Conservation (phyloP, 2,888 invertebrate genomes). For the Trilocha varians region DNA sequence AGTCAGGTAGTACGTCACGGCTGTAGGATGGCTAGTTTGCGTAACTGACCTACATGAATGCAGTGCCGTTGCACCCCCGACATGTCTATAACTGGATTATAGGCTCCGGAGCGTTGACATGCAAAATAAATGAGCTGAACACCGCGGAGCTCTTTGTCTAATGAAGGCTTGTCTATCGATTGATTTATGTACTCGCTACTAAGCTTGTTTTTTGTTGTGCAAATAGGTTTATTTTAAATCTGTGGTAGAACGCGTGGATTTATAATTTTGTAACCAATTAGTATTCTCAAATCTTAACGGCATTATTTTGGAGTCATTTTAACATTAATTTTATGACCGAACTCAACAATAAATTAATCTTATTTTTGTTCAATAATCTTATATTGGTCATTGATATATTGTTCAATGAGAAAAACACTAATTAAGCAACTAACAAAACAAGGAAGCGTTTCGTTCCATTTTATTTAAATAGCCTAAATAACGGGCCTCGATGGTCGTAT, state of each 20-base stretch:
- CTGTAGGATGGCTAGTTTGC: conserved; percentile 32
- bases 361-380: no score
- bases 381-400: no score
- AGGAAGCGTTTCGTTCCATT: conserved; percentile 24
- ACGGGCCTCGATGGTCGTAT: conserved; percentile 24
- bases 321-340: no score
- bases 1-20: conserved; percentile 24
- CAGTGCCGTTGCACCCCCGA: conserved; percentile 44
- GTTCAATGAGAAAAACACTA: no score
- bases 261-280: no score
- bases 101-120: conserved; percentile 32
- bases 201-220: neutral
- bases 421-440: conserved; percentile 18
- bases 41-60: conserved; percentile 55
- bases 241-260: no score
- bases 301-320: no score
- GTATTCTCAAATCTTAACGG: no score
- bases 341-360: no score
- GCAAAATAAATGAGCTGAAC: conserved; percentile 23
- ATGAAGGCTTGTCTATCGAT: conserved; percentile 1
- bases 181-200: neutral
- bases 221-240: no score
- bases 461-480: conserved; percentile 46
- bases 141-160: neutral
- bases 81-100: conserved; percentile 48